These are phyloP conservation scores for Ophioderma brevispina DNA, from an alignment of 35 echinoderm and acorn worm species.

Conservation along the genomic window DNA sequence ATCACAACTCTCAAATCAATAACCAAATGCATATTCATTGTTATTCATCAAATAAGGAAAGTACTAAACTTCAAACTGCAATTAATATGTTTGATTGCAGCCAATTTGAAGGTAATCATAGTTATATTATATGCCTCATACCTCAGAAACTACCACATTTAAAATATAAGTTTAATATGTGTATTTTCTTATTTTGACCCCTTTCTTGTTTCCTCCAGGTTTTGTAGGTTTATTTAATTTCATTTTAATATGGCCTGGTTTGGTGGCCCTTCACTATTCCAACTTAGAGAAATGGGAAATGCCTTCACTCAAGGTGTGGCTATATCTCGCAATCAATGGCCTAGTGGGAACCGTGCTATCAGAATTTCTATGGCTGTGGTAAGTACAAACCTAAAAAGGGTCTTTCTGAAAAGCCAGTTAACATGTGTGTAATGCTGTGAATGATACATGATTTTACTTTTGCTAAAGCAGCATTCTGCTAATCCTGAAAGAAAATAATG, in stretches of 20 bases:
- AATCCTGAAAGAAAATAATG: too few relatives aligned
- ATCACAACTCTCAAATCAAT: too few relatives aligned
- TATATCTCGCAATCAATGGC: conserved; percentile 93
- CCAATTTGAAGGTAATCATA: not conserved
- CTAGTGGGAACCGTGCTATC: conserved; percentile 91
- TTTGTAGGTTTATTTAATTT: conserved; percentile 99
- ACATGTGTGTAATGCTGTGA: too few relatives aligned
- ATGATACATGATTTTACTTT: too few relatives aligned
- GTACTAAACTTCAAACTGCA: not conserved
- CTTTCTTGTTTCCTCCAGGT: conserved; percentile 51
- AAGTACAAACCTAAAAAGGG: too few relatives aligned
- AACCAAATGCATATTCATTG: not conserved
- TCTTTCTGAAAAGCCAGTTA: too few relatives aligned
- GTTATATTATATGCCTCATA: not conserved
- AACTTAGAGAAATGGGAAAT: conserved; percentile 84
- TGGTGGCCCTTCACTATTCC: conserved; percentile 83
- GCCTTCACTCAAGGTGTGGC: conserved; percentile 74
- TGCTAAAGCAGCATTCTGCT: too few relatives aligned
- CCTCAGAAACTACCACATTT: too few relatives aligned
- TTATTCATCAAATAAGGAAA: not conserved
- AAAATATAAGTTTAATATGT: too few relatives aligned
- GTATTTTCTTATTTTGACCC: not conserved
- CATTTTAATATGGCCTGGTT: conserved; percentile 92
- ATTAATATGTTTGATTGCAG: not conserved
- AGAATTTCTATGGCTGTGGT: conserved; percentile 98